These are phyloP conservation scores for Myrmecobius fasciatus DNA, from an alignment of 2,113 vertebrate genomes.

Conservation along the genomic window DNA sequence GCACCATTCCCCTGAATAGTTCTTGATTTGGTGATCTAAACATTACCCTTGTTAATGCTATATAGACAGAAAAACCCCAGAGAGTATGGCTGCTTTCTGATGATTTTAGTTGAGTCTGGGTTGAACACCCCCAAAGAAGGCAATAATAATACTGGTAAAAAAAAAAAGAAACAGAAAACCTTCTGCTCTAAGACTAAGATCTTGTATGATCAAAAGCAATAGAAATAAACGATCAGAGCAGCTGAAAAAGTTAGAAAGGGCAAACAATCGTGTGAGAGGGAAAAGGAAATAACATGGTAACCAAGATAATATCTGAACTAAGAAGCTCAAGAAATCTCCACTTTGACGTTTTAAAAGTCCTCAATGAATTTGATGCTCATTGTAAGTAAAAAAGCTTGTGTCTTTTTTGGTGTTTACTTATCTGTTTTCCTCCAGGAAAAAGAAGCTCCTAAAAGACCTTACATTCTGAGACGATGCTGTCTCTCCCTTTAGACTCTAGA, in stretches of 20 bases:
- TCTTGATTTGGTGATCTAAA: neutral
- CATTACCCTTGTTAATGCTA: neutral
- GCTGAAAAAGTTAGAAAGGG: neutral
- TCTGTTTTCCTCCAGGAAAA: neutral
- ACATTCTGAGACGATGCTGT: neutral
- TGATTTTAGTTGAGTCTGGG: slow-evolving; percentile 23
- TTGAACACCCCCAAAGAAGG: neutral
- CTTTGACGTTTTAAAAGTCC: neutral
- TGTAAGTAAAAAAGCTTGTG: neutral
- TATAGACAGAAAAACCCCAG: neutral
- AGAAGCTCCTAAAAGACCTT: neutral
- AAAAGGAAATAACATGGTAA: neutral
- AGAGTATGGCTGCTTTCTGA: neutral
- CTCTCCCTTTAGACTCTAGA: neutral
- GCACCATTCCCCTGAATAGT: neutral
- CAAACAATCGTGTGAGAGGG: neutral
- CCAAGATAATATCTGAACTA: neutral
- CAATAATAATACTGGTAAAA: neutral
- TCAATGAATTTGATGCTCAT: neutral
- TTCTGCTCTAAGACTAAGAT: neutral
- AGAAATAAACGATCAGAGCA: neutral
- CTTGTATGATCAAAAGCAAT: neutral
- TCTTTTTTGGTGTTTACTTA: neutral
- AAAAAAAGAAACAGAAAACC: too few relatives aligned
- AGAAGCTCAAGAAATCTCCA: neutral